A percentile compares a stretch with the other conserved stretches of the same genome.
phyloP scores from a whole-genome alignment of 2,888 invertebrate genomes.

The Chrysodeixis includens region DNA sequence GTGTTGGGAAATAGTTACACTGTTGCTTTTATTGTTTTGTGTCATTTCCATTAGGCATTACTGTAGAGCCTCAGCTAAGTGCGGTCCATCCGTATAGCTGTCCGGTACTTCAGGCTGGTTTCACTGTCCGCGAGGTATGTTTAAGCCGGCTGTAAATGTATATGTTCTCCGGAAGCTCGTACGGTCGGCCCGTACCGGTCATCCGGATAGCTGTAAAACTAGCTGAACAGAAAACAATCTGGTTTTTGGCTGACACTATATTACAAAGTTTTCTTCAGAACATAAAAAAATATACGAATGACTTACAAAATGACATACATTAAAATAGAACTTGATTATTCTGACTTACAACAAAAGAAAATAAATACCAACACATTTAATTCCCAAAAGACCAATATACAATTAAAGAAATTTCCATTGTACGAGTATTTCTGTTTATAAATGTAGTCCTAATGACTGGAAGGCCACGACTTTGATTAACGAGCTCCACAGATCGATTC shows the following conservation, averaged over 20 bases:
- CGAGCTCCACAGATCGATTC: slow-evolving; percentile 36
- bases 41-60: neutral
- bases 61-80: too few relatives aligned
- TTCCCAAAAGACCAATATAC: neutral
- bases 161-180: too few relatives aligned
- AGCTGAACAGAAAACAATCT: too few relatives aligned
- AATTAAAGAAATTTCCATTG: slow-evolving; percentile 17
- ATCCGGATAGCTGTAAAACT: too few relatives aligned
- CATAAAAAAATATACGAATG: too few relatives aligned
- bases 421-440: slow-evolving; percentile 9
- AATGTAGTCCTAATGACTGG: slow-evolving; percentile 18
- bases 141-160: too few relatives aligned
- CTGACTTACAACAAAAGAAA: neutral
- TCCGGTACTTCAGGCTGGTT: too few relatives aligned
- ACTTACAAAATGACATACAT: neutral
- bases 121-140: too few relatives aligned
- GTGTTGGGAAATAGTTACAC: neutral
- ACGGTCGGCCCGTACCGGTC: too few relatives aligned
- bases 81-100: too few relatives aligned
- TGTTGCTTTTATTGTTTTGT: neutral
- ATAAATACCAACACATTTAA: neutral
- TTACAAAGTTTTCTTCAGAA: too few relatives aligned
- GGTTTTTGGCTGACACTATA: too few relatives aligned
- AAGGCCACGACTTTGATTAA: slow-evolving; percentile 26
- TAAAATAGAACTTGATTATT: neutral